These are phyloP conservation scores for Falco berigora DNA, from an alignment of 2,797 vertebrate species.

Conservation along the genomic window DNA sequence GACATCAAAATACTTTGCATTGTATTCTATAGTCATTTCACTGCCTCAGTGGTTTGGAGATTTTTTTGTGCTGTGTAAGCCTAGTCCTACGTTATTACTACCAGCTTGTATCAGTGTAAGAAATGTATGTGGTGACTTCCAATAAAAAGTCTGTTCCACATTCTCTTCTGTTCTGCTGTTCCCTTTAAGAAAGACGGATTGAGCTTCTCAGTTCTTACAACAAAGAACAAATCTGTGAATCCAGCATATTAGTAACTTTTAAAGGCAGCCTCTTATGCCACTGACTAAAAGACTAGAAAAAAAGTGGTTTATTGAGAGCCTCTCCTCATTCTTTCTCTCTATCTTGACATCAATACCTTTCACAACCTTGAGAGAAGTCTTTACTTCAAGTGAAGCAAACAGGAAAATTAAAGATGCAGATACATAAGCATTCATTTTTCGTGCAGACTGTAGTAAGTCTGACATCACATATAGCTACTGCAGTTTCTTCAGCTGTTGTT, in stretches of 20 bases:
- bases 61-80: neutral
- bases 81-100: neutral
- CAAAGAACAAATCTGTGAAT: neutral
- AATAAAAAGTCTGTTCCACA: neutral
- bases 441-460: neutral
- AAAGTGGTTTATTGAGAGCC: neutral
- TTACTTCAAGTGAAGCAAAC: neutral
- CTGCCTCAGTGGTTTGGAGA: neutral
- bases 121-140: neutral
- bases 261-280: neutral
- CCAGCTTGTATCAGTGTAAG: neutral
- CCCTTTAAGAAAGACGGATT: neutral
- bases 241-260: neutral
- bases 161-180: neutral
- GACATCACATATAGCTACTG: neutral
- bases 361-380: neutral
- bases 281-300: neutral
- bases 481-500: neutral
- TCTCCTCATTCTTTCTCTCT: neutral
- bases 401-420: neutral
- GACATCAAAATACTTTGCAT: neutral
- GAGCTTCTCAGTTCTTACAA: neutral
- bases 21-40: neutral
- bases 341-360: neutral
- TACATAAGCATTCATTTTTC: neutral